Percentiles rank a stretch among this genome's conserved stretches.
phyloP scores from a whole-genome alignment of 30 jellyfish, hydroid and myxozoan genomes.

The Rhopilema esculentum region DNA sequence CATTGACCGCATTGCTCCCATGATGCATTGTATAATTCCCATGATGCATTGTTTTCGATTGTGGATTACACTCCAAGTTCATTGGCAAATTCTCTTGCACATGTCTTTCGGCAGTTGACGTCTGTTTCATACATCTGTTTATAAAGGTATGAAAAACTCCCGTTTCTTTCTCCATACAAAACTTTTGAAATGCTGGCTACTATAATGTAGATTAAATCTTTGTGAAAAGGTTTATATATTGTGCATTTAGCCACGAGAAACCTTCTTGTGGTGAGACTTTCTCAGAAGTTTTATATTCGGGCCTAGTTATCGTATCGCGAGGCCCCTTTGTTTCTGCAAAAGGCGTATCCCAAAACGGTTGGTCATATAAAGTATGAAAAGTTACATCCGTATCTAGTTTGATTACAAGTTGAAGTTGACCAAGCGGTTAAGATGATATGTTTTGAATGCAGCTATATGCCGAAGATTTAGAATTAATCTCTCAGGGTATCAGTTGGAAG shows the following conservation, averaged over 20 bases:
- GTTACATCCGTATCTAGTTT: neutral
- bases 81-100: conserved; percentile 12
- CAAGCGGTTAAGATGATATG: neutral
- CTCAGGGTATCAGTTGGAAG: too few relatives aligned
- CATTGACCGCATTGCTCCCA: conserved; percentile 35
- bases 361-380: neutral
- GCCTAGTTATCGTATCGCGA: neutral
- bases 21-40: conserved; percentile 34
- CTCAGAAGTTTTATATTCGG: neutral
- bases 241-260: too few relatives aligned
- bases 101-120: conserved; percentile 50
- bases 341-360: neutral
- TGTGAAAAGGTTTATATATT: neutral
- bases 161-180: neutral
- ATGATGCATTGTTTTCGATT: neutral
- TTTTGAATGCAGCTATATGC: too few relatives aligned
- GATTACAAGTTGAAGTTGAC: neutral
- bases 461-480: too few relatives aligned
- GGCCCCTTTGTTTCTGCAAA: neutral
- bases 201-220: neutral
- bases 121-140: conserved; percentile 27
- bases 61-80: conserved; percentile 9
- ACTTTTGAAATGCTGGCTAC: neutral
- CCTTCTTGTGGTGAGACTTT: too few relatives aligned
- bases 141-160: conserved; percentile 36